Conservation (phyloP, 2,888 invertebrate species). For the Mesorhabditis belari region DNA sequence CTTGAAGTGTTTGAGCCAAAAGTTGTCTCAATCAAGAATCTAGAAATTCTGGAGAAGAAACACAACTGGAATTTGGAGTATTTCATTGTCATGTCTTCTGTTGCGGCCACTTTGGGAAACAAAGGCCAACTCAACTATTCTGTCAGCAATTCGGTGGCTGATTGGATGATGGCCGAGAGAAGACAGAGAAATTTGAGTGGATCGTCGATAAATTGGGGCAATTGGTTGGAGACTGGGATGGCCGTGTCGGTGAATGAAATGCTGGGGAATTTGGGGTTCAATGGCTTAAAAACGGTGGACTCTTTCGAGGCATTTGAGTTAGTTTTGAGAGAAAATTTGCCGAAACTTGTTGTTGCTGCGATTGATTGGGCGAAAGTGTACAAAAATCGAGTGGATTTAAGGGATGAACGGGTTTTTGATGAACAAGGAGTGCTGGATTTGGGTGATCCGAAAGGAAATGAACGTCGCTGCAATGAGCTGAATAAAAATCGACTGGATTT, state of each 20-base stretch:
- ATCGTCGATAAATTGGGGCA: slow-evolving; percentile 46
- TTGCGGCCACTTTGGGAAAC: slow-evolving; percentile 43
- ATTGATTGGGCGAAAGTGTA: slow-evolving; percentile 39
- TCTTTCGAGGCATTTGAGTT: slow-evolving; percentile 30
- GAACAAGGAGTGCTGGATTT: too few relatives aligned
- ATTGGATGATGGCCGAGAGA: not conserved
- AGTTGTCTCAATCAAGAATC: slow-evolving; percentile 19
- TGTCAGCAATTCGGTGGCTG: slow-evolving; percentile 29
- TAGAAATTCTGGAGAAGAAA: slow-evolving; percentile 22
- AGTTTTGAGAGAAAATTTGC: slow-evolving; percentile 27
- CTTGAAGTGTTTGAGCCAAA: slow-evolving; percentile 37
- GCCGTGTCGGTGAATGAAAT: slow-evolving; percentile 31
- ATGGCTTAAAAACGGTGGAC: slow-evolving; percentile 35
- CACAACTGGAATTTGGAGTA: slow-evolving; percentile 18
- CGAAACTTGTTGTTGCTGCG: slow-evolving; percentile 31
- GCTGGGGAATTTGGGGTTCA: slow-evolving; percentile 33
- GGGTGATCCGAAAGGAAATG: too few relatives aligned
- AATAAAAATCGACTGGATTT: not conserved
- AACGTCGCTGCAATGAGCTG: not conserved
- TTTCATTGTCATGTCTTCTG: slow-evolving; percentile 44
- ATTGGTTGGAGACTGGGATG: slow-evolving; percentile 48
- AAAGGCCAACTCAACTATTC: slow-evolving; percentile 45
- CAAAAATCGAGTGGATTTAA: slow-evolving; percentile 29
- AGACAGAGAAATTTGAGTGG: slow-evolving; percentile 16
- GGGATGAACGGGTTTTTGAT: slow-evolving; percentile 3